Evolutionary conservation across 2,113 vertebrate species (phyloP).

Genomic region (Lutjanus erythropterus): DNA sequence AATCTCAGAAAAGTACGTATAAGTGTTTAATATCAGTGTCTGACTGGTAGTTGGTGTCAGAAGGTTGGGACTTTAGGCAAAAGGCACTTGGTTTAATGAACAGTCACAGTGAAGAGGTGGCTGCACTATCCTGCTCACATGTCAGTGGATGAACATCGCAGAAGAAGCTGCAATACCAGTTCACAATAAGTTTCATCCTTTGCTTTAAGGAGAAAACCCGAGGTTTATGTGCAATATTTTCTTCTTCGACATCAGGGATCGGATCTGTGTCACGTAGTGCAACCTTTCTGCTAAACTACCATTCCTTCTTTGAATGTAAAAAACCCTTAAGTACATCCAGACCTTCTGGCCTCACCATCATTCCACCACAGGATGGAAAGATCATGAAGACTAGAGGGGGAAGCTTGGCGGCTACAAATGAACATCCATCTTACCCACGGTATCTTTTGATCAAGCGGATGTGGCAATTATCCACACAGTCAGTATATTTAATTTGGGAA

Average conservation of each 20-base stretch:
- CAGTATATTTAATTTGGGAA: conserved; percentile 51
- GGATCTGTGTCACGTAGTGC: background rate
- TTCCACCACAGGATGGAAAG: conserved; percentile 50
- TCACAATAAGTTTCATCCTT: background rate
- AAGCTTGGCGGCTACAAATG: conserved; percentile 17
- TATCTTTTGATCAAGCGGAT: conserved; percentile 43
- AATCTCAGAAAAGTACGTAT: conserved; percentile 23
- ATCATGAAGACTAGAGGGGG: conserved; percentile 13
- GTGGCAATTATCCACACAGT: conserved; percentile 22
- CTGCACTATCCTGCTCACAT: background rate
- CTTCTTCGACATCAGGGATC: background rate
- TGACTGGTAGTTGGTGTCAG: background rate
- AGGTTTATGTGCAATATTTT: background rate
- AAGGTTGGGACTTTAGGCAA: background rate
- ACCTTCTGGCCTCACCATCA: conserved; percentile 28
- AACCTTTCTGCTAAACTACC: background rate
- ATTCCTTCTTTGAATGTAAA: conserved; percentile 8
- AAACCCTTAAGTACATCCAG: conserved; percentile 37
- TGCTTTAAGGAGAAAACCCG: background rate
- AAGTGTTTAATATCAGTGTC: conserved; percentile 30
- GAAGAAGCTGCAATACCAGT: background rate
- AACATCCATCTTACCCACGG: conserved; percentile 59
- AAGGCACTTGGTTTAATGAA: background rate
- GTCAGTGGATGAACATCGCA: background rate
- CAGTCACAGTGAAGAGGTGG: background rate